Base-by-base conservation (phyloP, 2,113 vertebrate genomes). In the Pyrgilauda ruficollis region DNA sequence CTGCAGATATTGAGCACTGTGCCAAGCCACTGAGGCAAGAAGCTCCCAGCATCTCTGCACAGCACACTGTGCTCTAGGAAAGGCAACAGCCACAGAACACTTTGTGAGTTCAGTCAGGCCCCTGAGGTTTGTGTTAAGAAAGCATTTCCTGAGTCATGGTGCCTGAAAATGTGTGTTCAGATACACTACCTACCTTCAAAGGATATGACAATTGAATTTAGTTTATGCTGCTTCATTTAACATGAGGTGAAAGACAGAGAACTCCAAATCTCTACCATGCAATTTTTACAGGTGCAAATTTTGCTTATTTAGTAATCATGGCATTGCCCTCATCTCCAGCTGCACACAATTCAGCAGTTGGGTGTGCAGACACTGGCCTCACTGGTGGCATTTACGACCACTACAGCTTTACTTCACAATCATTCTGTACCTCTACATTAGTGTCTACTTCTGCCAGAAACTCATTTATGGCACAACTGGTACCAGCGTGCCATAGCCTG, bases 51-150 rank as follows among this genome's bases (percentile, higher is more conserved):
- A 43, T 33, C 47, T 41, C 52, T 10, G 31, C 43, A 3, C n/a
- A 9, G 41, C 6, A 0, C 39, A 16, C 50, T 2, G 1, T 14
- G 39, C 37, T 24, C 79, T 31, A 69, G 35, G 49, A 41, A 33
- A 55, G 43, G 28, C 35, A 72, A 4, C 17, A 9, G 33, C 31
- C 0, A 0, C 52, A 30, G 27, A 66, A 33, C 0, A 0, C 49
- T 37, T 26, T 2, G 8, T 1, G 1, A 28, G 39, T 30, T 41
- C 1, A 0, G 31, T 24, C 24, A 22, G 58, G 49, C 31, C 59
- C 43, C 6, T 0, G 1, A 41, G 13, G 7, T 58, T 5, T 58
- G 24, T 2, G 0, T 15, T 31, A 62, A 18, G 31, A 6, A 64
- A 59, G 19, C 15, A 2, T 5, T 50, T 62, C 74, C 66, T 13